Evolutionary conservation across 2,888 invertebrate genomes (phyloP), one percentile per base, ranked within the genome.

Genomic region (Phyto melanocephala): DNA sequence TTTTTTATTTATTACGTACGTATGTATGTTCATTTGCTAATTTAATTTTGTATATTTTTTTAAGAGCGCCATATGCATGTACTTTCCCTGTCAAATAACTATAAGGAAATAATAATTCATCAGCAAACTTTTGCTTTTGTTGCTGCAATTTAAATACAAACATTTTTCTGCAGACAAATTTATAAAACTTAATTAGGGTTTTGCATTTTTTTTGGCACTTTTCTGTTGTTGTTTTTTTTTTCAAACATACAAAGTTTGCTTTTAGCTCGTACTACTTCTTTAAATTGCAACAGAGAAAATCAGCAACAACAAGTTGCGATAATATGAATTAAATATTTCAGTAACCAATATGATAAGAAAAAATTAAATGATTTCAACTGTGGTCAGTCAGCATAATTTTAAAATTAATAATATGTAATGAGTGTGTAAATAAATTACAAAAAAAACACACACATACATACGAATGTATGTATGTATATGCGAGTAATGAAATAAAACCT

Each of bases 311-410:
- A 67, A 58, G 13, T 67, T 37, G 47, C 65, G 13, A 50, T 45
- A 37, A 24, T 65, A 20, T 58, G 67, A 67, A 47, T 24, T 35
- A 22, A 33, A n/a, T 28, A 33, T 35, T 33, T 1, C 17, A 62
- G 17, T 5, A 70, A 10, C 1, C 8, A 54, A 24, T 1, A 54
- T 11, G 22, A 35, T 58, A 54, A n/a, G 40, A 47, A 50, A 17
- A 35, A 56, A 52, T 24, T 13, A 24, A 22, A 37, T 52, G 22
- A 52, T 60, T 60, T 71, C 24, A 35, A 24, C 22, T 72, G 60
- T 67, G 72, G 72, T 60, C 72, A 74, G 63, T 54, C 74, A 79
- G 79, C 60, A 72, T 60, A 72, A 72, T 40, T 67, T 52, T 13
- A 52, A 62, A 22, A 28, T 5, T 5, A 28, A 28, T 28, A 28